Evolutionary conservation across 2,888 invertebrate species (phyloP).

Genomic region (Eutolmus rufibarbis): DNA sequence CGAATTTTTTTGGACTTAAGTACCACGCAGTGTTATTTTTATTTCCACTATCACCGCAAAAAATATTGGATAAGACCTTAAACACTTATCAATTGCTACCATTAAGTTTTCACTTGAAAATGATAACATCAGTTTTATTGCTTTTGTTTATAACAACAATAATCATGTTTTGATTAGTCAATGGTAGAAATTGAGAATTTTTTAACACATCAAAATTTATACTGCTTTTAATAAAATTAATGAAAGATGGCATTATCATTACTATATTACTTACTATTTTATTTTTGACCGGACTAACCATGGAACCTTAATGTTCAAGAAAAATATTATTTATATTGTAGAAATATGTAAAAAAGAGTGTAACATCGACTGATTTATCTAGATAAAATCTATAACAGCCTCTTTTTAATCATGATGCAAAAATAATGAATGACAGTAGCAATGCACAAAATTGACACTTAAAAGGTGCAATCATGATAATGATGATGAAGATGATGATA

Average conservation of each 20-base stretch:
- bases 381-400: too few species aligned
- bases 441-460: not conserved
- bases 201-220: not conserved
- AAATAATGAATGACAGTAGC: not conserved
- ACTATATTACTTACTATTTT: too few species aligned
- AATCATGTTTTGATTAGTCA: not conserved
- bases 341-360: too few species aligned
- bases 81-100: not conserved
- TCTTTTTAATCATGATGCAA: not conserved
- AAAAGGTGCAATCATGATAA: not conserved
- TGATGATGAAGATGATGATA: not conserved
- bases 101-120: not conserved
- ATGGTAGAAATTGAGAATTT: not conserved
- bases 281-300: too few species aligned
- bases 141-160: not conserved
- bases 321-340: too few species aligned
- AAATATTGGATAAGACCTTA: not conserved
- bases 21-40: not conserved
- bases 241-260: not conserved
- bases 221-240: not conserved
- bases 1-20: not conserved
- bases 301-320: too few species aligned
- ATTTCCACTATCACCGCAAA: not conserved
- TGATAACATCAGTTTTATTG: not conserved
- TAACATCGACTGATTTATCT: too few species aligned